Base-by-base conservation (phyloP, 2,888 invertebrate genomes). In the Cacoxenus indagator region DNA sequence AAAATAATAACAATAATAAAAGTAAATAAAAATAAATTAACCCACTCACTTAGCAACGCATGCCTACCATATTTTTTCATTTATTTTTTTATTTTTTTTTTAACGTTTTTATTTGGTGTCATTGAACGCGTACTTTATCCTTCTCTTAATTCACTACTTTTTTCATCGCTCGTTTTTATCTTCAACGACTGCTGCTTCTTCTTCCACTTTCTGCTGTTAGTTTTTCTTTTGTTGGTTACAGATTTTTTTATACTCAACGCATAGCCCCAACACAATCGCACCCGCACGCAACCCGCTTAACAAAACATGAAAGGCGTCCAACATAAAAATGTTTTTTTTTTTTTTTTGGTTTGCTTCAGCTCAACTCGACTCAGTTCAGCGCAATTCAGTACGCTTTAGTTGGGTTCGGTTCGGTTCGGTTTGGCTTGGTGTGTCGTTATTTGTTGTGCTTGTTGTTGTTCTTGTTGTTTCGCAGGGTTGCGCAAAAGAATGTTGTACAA, bases 81-180 rank as follows among this genome's bases (percentile, higher is more conserved):
- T 45, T 43, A n/a, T 2, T 43, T 43, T 8, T 43, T 43, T 8
- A n/a, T 43, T 43, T 8, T 3, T 14, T 43, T 1, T 22, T 9
- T 31, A 46, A 26, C 37, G 54, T 51, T 43, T 68, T 62, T 71
- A 43, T 65, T 55, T 72, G 70, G 46, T 73, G 69, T 65, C 71
- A 64, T 11, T 69, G 71, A n/a, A 61, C 46, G 8, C 65, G 43
- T 24, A 62, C 43, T 67, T 68, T n/a, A n/a, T n/a, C n/a, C n/a
- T n/a, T n/a, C n/a, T n/a, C n/a, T 70, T 69, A 73, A 62, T 67
- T 46, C 46, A 65, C 70, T 74, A 71, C 75, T 76, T 73, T 81
- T 81, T 78, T 57, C 9, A 26, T 54, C 6, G n/a, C n/a, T 54
- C 19, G 14, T 29, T 57, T 14, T 29, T 57, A 57, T 57, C 29